phyloP scores from a whole-genome alignment of 2,113 vertebrate species.

The Promerops cafer region DNA sequence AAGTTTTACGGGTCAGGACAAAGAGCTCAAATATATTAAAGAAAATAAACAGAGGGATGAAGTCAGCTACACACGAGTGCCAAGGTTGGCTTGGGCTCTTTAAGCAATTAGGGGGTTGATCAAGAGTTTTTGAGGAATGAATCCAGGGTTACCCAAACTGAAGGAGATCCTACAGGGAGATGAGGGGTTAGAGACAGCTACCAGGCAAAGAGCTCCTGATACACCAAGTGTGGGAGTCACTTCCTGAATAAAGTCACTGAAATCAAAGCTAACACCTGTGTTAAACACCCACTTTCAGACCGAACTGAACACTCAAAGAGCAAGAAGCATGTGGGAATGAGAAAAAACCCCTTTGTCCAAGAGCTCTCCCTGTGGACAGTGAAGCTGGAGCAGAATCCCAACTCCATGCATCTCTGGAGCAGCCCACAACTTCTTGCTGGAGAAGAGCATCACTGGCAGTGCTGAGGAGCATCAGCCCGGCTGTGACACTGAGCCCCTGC shows the following conservation, averaged over 20 bases:
- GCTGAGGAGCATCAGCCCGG: background rate
- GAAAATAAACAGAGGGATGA: background rate
- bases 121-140: background rate
- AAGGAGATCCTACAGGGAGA: background rate
- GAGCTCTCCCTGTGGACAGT: background rate
- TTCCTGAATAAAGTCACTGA: background rate
- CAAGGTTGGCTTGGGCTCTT: background rate
- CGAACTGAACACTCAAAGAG: background rate
- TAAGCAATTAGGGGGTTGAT: background rate
- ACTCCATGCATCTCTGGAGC: background rate
- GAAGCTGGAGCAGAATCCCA: background rate
- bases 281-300: background rate
- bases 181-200: background rate
- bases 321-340: background rate
- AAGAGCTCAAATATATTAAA: background rate
- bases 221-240: background rate
- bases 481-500: background rate
- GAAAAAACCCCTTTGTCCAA: fast-evolving
- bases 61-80: background rate
- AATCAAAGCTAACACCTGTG: background rate
- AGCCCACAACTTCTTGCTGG: background rate
- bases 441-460: background rate
- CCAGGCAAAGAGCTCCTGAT: background rate
- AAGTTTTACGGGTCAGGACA: conserved; percentile 23
- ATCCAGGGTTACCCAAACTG: background rate